Conservation (phyloP, 35 echinoderm and acorn worm species). For the Heliocidaris erythrogramma region DNA sequence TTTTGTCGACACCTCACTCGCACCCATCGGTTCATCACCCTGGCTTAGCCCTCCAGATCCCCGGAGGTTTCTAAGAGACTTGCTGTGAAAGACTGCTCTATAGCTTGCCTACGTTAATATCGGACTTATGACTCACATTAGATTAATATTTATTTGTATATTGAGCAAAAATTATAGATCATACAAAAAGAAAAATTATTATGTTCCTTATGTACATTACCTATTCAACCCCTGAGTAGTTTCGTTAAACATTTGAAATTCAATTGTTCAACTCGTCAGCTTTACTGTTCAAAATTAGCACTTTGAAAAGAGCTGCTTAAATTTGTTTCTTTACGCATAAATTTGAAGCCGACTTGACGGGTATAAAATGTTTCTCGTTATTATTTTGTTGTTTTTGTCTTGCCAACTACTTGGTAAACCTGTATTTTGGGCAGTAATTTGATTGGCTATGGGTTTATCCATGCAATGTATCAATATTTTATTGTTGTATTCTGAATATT, state of each 20-base stretch:
- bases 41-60: conserved; percentile 21
- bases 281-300: too few species aligned
- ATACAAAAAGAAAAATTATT: too few species aligned
- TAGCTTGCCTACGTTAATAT: not conserved
- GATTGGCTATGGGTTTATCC: not conserved
- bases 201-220: too few species aligned
- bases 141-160: not conserved
- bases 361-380: not conserved
- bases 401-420: conserved; percentile 24
- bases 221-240: too few species aligned
- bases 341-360: not conserved
- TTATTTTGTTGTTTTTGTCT: conserved; percentile 13
- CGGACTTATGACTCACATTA: not conserved
- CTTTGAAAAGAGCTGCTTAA: too few species aligned
- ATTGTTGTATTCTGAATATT: not conserved
- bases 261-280: not conserved
- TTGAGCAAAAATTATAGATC: too few species aligned
- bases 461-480: conserved; percentile 2
- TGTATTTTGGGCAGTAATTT: conserved; percentile 16
- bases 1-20: conserved; percentile 27
- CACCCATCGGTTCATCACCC: conserved; percentile 33
- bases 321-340: too few species aligned
- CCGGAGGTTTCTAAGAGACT: conserved; percentile 5
- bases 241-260: not conserved
- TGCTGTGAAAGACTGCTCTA: not conserved